Evolutionary conservation across 1,140 invertebrate species (phyloP).

Genomic region (Mercenaria mercenaria): DNA sequence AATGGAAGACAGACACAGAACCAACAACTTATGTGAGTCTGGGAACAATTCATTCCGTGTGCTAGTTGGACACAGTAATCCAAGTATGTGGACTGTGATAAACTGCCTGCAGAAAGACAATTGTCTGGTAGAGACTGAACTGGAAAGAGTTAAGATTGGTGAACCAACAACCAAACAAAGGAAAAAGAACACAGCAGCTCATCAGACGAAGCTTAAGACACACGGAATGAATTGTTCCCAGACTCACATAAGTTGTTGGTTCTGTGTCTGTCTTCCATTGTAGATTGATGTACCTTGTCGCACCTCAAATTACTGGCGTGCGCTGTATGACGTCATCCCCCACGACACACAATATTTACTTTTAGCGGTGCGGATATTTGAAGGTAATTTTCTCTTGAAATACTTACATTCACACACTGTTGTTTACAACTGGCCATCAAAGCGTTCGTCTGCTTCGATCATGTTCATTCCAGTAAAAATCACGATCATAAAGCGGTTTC

Average conservation of each 20-base stretch:
- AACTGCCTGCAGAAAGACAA: constrained; percentile 52
- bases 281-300: no score
- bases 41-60: constrained; percentile 50
- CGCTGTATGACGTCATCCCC: no score
- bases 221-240: constrained; percentile 45
- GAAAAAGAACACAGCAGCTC: constrained; percentile 17
- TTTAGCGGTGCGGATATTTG: no score
- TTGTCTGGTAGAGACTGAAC: not conserved
- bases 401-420: no score
- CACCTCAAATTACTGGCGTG: no score
- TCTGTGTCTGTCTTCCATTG: constrained; percentile 17
- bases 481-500: no score
- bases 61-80: constrained; percentile 53
- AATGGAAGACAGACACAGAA: constrained; percentile 14
- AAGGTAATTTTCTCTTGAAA: no score
- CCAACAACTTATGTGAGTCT: constrained; percentile 63
- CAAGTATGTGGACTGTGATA: constrained; percentile 49
- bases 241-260: constrained; percentile 65
- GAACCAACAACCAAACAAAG: constrained; percentile 1
- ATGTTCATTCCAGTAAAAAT: no score
- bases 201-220: constrained; percentile 2
- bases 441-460: no score
- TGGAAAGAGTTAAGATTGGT: not conserved
- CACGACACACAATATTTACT: no score
- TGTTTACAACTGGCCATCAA: no score